Conservation (phyloP, 2,113 vertebrate species). For the Fregata magnificens region DNA sequence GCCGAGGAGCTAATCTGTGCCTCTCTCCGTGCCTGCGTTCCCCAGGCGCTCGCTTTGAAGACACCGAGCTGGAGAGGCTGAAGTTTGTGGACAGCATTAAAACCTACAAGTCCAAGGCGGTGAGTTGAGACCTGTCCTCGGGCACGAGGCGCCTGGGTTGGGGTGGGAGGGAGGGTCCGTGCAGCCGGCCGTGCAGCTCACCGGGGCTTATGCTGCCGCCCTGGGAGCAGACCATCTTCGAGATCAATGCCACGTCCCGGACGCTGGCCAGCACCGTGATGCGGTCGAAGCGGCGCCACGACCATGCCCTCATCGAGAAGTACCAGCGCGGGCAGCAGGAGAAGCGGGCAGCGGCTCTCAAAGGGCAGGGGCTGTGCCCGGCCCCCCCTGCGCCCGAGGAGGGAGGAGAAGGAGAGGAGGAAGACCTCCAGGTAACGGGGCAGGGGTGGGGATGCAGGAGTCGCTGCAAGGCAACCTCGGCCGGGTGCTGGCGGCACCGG, state of each 20-base stretch:
- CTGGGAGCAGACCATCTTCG: constrained; percentile 88
- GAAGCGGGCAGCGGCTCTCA: constrained; percentile 24
- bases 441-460: not conserved
- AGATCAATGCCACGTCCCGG: constrained; percentile 90
- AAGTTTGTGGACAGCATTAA: constrained; percentile 89
- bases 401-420: not conserved
- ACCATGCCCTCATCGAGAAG: constrained; percentile 77
- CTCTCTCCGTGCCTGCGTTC: not conserved
- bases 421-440: not conserved
- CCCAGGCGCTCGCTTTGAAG: constrained; percentile 82
- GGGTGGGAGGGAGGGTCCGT: not conserved
- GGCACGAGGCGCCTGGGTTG: accelerated
- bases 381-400: accelerated
- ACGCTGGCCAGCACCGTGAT: constrained; percentile 85
- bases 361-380: not conserved
- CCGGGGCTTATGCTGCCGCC: accelerated
- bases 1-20: not conserved
- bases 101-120: constrained; percentile 85
- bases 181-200: accelerated
- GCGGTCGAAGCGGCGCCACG: constrained; percentile 84
- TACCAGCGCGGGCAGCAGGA: constrained; percentile 76
- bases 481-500: accelerated
- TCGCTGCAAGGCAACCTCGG: not conserved
- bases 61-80: constrained; percentile 84
- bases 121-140: constrained; percentile 47